Conservation (phyloP, 2,888 invertebrate genomes). For the Chymomyza procnemis region DNA sequence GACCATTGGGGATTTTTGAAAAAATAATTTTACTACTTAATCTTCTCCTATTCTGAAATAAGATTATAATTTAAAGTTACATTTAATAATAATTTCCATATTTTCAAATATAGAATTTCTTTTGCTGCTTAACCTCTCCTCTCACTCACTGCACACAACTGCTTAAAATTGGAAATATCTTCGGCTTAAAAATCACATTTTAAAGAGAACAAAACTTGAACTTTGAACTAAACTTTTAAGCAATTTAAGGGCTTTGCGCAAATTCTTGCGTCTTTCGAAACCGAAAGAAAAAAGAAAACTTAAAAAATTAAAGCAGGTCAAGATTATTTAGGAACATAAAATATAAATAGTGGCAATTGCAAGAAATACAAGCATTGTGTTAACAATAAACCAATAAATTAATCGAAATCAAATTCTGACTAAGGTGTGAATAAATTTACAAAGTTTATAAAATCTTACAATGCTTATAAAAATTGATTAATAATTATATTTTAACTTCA, state of each 20-base stretch:
- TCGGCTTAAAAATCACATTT: no score
- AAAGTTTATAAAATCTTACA: background rate
- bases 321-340: background rate
- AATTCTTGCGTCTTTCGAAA: background rate
- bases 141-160: no score
- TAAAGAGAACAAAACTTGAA: background rate
- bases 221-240: background rate
- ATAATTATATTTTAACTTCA: background rate
- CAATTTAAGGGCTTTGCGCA: background rate
- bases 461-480: background rate
- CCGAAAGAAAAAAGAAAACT: background rate
- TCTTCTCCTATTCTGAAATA: no score
- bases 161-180: no score
- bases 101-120: no score
- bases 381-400: background rate
- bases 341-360: background rate
- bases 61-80: no score
- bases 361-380: background rate
- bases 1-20: no score
- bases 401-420: background rate
- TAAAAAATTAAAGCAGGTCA: background rate
- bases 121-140: no score
- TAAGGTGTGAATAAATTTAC: background rate
- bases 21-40: no score
- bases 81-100: no score